Percentiles rank a stretch among this genome's conserved stretches.
Conservation (phyloP, 2,113 vertebrate species). For the Ibidorhyncha struthersii region DNA sequence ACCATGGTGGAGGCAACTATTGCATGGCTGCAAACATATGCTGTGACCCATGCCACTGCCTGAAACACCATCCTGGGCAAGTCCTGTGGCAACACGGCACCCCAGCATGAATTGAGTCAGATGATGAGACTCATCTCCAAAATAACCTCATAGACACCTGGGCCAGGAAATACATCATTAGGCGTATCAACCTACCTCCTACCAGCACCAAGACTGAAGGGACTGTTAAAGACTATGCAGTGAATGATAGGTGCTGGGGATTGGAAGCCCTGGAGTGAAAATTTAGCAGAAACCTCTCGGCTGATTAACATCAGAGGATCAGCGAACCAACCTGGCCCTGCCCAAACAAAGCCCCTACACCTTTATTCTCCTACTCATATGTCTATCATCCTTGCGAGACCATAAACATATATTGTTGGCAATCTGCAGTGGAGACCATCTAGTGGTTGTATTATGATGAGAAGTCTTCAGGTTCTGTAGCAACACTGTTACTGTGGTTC, state of each 20-base stretch:
- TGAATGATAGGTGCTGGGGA: neutral
- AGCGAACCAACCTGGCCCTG: neutral
- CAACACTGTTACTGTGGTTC: neutral
- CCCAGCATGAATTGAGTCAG: neutral
- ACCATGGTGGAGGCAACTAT: neutral
- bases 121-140: neutral
- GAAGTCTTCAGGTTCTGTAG: neutral
- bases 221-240: neutral
- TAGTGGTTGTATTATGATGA: rapidly evolving
- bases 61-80: neutral
- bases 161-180: neutral
- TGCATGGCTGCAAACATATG: neutral
- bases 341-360: neutral
- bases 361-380: neutral
- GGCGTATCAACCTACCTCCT: neutral
- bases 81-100: neutral
- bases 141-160: neutral
- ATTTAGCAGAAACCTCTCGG: neutral
- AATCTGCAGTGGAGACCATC: neutral
- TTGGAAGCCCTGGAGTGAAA: neutral
- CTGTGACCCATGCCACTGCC: rapidly evolving
- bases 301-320: neutral
- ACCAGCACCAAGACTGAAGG: rapidly evolving
- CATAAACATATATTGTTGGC: neutral
- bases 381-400: neutral